These are phyloP conservation scores for Chrysolina americana DNA, from an alignment of 2,888 invertebrate genomes.

Conservation along the genomic window DNA sequence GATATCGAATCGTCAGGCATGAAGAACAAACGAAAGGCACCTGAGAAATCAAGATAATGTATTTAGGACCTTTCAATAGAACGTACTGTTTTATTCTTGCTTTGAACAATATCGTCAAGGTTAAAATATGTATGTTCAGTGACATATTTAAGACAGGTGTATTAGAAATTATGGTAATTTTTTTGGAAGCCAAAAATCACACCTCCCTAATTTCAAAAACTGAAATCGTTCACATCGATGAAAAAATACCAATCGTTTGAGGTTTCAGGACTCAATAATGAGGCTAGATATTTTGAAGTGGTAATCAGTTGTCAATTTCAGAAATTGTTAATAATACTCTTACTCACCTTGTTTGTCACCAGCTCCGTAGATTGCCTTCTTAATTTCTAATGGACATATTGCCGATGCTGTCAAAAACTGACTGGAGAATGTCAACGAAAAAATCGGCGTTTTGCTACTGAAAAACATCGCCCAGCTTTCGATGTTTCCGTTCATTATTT, in stretches of 20 bases:
- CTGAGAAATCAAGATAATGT: constrained; percentile 57
- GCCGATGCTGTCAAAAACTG: constrained; percentile 54
- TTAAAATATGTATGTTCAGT: too few relatives aligned
- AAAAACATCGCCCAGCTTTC: constrained; percentile 87
- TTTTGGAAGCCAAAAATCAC: too few relatives aligned
- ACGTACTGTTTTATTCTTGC: too few relatives aligned
- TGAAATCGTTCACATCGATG: too few relatives aligned
- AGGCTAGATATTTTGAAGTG: too few relatives aligned
- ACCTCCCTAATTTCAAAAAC: too few relatives aligned
- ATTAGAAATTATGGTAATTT: too few relatives aligned
- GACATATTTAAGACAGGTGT: too few relatives aligned
- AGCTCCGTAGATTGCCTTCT: constrained; percentile 77
- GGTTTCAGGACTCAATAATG: too few relatives aligned
- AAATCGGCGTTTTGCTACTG: constrained; percentile 74
- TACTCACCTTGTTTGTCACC: constrained; percentile 74
- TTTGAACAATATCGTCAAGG: too few relatives aligned
- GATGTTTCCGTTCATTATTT: constrained; percentile 49
- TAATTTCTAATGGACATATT: constrained; percentile 61
- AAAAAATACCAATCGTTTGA: too few relatives aligned
- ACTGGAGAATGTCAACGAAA: constrained; percentile 52
- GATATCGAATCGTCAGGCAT: constrained; percentile 68
- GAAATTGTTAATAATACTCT: not conserved
- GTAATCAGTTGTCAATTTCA: too few relatives aligned
- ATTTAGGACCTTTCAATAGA: not conserved
- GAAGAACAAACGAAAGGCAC: constrained; percentile 77